Percentiles rank a stretch among this genome's conserved stretches.
Conservation (phyloP, 1,140 invertebrate genomes). For the Marisa cornuarietis region DNA sequence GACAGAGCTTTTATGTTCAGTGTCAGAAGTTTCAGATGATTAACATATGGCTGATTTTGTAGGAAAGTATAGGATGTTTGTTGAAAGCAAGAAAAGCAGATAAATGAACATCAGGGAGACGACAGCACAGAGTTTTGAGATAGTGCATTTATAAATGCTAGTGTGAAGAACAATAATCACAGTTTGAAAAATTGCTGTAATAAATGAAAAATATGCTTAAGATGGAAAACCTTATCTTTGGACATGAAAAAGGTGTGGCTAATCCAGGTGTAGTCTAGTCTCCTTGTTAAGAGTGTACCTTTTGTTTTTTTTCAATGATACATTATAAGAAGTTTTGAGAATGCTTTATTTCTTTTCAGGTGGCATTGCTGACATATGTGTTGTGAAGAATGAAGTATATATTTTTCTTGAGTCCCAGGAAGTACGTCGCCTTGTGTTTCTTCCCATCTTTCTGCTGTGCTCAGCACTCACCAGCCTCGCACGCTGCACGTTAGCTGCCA, state of each 20-base stretch:
- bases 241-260: background rate
- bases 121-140: too few species aligned
- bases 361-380: slow-evolving; percentile 35
- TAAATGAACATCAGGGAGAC: too few species aligned
- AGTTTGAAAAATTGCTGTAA: too few species aligned
- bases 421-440: slow-evolving; percentile 31
- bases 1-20: too few species aligned
- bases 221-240: too few species aligned
- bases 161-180: too few species aligned
- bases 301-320: background rate
- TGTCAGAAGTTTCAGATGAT: too few species aligned
- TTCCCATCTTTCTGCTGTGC: slow-evolving; percentile 33
- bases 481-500: slow-evolving; percentile 15
- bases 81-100: too few species aligned
- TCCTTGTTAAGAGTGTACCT: background rate
- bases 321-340: background rate
- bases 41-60: too few species aligned
- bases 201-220: too few species aligned
- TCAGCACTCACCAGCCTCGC: slow-evolving; percentile 11
- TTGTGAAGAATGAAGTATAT: slow-evolving; percentile 38
- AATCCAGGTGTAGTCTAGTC: background rate
- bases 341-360: slow-evolving; percentile 9
- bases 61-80: too few species aligned
- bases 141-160: too few species aligned
- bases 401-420: slow-evolving; percentile 26